Conservation (phyloP, 2,113 vertebrate genomes). For the Pagrus major region DNA sequence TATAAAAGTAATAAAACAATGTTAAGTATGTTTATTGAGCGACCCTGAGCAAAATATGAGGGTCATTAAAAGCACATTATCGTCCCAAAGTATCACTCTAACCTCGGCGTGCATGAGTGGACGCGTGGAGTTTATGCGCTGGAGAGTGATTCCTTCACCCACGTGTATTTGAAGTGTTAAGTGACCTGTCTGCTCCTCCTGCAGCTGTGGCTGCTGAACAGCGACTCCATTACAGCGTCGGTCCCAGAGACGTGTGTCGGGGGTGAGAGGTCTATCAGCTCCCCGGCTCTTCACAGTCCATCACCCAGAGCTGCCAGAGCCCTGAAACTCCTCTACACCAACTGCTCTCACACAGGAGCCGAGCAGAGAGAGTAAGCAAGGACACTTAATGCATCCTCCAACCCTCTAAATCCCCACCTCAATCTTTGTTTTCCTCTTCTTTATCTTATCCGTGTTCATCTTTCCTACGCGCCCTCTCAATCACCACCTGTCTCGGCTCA, state of each 20-base stretch:
- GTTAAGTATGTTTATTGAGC: neutral
- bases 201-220: conserved; percentile 96
- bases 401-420: neutral
- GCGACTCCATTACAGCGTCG: conserved; percentile 90
- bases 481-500: conserved; percentile 43
- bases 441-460: conserved; percentile 68
- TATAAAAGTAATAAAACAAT: conserved; percentile 6
- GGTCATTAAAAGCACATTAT: conserved; percentile 10
- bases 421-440: conserved; percentile 55
- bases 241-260: conserved; percentile 72
- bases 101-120: neutral
- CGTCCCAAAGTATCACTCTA: neutral
- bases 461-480: conserved; percentile 42
- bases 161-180: conserved; percentile 30
- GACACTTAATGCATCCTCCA: conserved; percentile 1
- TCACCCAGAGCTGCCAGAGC: conserved; percentile 79
- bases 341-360: conserved; percentile 79
- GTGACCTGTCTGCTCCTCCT: conserved; percentile 64
- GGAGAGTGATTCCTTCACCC: neutral
- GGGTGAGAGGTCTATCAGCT: conserved; percentile 59
- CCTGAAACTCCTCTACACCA: conserved; percentile 92
- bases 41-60: neutral
- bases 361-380: conserved; percentile 90
- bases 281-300: conserved; percentile 72
- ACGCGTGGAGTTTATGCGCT: neutral